Conservation (phyloP, 2,888 invertebrate species). For the Apamea sordens region DNA sequence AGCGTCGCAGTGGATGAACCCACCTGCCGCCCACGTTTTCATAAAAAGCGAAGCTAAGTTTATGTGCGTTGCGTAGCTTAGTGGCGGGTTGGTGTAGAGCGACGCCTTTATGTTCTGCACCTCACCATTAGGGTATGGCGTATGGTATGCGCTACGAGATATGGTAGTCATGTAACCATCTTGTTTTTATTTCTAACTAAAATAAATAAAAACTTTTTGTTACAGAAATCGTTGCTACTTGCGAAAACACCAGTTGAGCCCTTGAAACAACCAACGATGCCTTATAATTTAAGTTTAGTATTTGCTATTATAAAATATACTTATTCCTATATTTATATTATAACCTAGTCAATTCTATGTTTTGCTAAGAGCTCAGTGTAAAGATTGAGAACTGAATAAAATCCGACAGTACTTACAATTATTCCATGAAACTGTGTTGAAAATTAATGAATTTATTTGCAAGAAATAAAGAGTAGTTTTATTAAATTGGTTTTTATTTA, state of each 20-base stretch:
- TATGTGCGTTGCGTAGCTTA: not conserved
- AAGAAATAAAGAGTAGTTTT: conserved; percentile 46
- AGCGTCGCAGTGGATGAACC: not conserved
- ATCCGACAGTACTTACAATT: conserved; percentile 46
- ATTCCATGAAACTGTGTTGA: not conserved
- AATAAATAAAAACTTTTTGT: conserved; percentile 61
- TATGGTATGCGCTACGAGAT: not conserved
- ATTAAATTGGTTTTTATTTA: conserved; percentile 11
- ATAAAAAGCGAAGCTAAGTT: not conserved
- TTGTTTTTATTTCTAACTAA: not conserved
- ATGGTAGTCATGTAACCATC: not conserved
- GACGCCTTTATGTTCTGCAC: not conserved
- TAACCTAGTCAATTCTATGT: conserved; percentile 62
- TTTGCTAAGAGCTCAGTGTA: conserved; percentile 32
- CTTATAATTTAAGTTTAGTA: conserved; percentile 22
- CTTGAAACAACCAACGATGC: conserved; percentile 10
- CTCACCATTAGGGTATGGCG: not conserved
- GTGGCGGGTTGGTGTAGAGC: too few species aligned
- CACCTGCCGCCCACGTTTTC: not conserved
- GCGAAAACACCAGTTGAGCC: conserved; percentile 73
- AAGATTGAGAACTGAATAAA: conserved; percentile 9
- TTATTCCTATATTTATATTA: conserved; percentile 46
- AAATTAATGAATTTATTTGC: conserved; percentile 39
- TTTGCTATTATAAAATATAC: conserved; percentile 29
- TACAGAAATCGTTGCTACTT: conserved; percentile 82